Percentiles rank a stretch among this genome's conserved stretches.
Conservation (phyloP, 2,113 vertebrate genomes). For the Fregetta grallaria region DNA sequence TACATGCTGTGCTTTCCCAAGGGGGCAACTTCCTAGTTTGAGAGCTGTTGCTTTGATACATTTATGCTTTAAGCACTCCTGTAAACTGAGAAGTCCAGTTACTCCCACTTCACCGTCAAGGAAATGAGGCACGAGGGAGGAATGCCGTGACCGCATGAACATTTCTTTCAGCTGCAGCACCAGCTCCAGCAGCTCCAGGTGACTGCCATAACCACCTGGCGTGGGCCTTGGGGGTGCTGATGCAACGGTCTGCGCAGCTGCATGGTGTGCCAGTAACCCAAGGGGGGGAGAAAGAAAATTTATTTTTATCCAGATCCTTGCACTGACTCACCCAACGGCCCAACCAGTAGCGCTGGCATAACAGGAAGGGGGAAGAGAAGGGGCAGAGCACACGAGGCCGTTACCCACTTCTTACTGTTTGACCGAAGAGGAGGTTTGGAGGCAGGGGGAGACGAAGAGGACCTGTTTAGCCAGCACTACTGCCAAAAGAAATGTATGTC, state of each 20-base stretch:
- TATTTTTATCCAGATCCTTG: conserved; percentile 47
- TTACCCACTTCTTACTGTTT: conserved; percentile 17
- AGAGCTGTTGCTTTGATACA: neutral
- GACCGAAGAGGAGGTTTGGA: neutral
- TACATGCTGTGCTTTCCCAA: neutral
- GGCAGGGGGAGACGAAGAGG: neutral
- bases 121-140: neutral
- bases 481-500: neutral
- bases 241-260: neutral
- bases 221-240: neutral
- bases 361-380: conserved; percentile 59
- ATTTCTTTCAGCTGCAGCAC: neutral
- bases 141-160: neutral
- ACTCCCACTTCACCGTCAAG: neutral
- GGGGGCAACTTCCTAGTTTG: neutral
- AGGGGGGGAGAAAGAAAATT: neutral
- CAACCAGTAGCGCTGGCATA: conserved; percentile 25
- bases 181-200: neutral
- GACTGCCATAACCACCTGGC: neutral
- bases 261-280: neutral
- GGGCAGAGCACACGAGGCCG: neutral
- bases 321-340: conserved; percentile 58
- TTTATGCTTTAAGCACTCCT: neutral
- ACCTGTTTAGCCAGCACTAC: neutral
- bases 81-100: neutral